phyloP scores from a whole-genome alignment of 2,888 invertebrate species.

The Gandaritis pyraliata region DNA sequence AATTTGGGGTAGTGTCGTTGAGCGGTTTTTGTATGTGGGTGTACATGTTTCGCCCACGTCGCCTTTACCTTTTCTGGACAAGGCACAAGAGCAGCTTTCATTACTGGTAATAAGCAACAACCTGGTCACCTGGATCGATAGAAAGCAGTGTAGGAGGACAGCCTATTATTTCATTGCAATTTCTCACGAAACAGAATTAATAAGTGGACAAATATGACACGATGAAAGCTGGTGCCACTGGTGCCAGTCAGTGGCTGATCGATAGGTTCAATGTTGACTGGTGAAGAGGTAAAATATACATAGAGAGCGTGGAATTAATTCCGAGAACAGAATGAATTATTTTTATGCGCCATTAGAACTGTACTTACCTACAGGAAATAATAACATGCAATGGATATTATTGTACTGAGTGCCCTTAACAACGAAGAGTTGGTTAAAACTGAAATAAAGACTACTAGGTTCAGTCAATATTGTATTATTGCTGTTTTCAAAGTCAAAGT shows the following conservation, averaged over 20 bases:
- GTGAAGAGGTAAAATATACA: conserved; percentile 27
- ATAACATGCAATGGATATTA: conserved; percentile 16
- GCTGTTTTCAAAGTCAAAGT: too few relatives aligned
- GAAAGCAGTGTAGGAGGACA: conserved; percentile 73
- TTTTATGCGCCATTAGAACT: conserved; percentile 13
- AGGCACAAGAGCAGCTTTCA: conserved; percentile 61
- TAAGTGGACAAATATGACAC: conserved; percentile 39
- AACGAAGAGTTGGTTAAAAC: conserved; percentile 11
- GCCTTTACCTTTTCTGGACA: conserved; percentile 60
- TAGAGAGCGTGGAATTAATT: conserved; percentile 28
- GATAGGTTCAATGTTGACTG: conserved; percentile 31
- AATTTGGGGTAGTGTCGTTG: conserved; percentile 39
- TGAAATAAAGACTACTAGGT: background rate
- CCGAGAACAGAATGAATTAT: conserved; percentile 32
- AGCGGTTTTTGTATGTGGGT: conserved; percentile 44
- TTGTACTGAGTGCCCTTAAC: background rate
- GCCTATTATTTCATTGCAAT: conserved; percentile 46
- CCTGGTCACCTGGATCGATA: conserved; percentile 47
- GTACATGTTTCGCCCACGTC: conserved; percentile 51
- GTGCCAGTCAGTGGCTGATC: conserved; percentile 28
- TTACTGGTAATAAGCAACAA: conserved; percentile 48
- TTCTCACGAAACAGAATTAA: conserved; percentile 42
- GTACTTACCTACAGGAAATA: conserved; percentile 15
- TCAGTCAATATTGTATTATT: too few relatives aligned
- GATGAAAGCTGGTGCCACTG: conserved; percentile 40